These are phyloP conservation scores for Platygyra sinensis DNA, from an alignment of 64 coral and sea anemone genomes.

Conservation along the genomic window DNA sequence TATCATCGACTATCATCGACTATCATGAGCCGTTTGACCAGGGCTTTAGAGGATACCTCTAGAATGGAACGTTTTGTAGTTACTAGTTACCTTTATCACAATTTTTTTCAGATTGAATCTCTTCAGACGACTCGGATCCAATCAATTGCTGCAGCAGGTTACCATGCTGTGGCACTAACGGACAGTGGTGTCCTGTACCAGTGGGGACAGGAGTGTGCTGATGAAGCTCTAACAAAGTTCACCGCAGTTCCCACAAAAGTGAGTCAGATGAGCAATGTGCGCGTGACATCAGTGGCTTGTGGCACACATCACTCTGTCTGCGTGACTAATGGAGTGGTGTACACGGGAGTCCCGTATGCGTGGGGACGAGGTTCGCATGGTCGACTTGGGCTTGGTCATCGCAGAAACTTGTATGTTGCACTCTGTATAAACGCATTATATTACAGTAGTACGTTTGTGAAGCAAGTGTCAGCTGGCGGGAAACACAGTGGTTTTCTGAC, in stretches of 20 bases:
- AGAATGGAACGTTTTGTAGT: neutral
- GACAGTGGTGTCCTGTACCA: conserved; percentile 43
- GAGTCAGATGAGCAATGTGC: conserved; percentile 8
- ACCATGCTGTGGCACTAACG: conserved; percentile 67
- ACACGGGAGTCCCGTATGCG: conserved; percentile 27
- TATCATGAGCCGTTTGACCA: too few relatives aligned
- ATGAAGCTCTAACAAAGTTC: neutral
- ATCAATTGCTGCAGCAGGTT: conserved; percentile 54
- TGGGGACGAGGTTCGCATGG: conserved; percentile 74
- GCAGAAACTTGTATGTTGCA: neutral
- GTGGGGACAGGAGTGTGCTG: conserved; percentile 63
- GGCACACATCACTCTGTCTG: conserved; percentile 64
- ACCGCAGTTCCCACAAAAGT: conserved; percentile 40
- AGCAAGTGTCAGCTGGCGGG: conserved; percentile 60
- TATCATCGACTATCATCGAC: too few relatives aligned
- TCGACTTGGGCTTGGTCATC: conserved; percentile 50
- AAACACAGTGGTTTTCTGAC: conserved; percentile 79
- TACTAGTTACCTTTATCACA: neutral
- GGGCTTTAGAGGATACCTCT: neutral
- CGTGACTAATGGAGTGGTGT: conserved; percentile 26
- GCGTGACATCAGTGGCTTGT: conserved; percentile 53
- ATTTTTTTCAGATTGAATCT: conserved; percentile 29
- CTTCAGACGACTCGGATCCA: conserved; percentile 31
- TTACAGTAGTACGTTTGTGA: conserved; percentile 17
- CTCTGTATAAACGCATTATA: neutral